phyloP scores from a whole-genome alignment of 2,888 invertebrate species.

The Pseudolycoriella hygida region DNA sequence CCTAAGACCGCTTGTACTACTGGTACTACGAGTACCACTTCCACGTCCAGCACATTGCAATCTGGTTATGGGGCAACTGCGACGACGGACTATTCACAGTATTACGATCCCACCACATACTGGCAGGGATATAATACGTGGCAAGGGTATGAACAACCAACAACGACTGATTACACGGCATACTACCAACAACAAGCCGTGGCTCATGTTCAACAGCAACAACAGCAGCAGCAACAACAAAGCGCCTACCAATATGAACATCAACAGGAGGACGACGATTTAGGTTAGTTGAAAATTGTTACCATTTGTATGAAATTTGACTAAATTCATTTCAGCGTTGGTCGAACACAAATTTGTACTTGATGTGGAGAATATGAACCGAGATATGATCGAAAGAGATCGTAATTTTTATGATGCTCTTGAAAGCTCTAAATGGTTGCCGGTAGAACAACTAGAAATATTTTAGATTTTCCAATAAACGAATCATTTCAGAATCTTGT shows the following conservation, averaged over 20 bases:
- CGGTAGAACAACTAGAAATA: slow-evolving; percentile 53
- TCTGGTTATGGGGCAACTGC: slow-evolving; percentile 18
- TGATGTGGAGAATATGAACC: slow-evolving; percentile 59
- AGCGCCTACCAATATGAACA: slow-evolving; percentile 30
- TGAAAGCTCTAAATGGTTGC: slow-evolving; percentile 70
- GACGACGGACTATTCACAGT: slow-evolving; percentile 45
- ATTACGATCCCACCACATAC: slow-evolving; percentile 68
- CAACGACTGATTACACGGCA: slow-evolving; percentile 11
- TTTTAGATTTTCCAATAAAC: slow-evolving; percentile 24
- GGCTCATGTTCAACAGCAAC: slow-evolving; percentile 14
- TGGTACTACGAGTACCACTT: slow-evolving; percentile 22
- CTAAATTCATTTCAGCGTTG: background rate
- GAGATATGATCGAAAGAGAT: slow-evolving; percentile 58
- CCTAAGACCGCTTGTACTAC: slow-evolving; percentile 40
- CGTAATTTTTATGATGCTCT: slow-evolving; percentile 63
- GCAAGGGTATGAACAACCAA: slow-evolving; percentile 39
- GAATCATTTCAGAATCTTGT: no score
- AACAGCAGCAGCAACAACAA: slow-evolving; percentile 17
- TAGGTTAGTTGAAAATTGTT: slow-evolving; percentile 40
- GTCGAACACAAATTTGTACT: slow-evolving; percentile 55
- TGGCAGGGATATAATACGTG: slow-evolving; percentile 77
- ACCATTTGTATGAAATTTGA: no score
- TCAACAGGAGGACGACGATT: slow-evolving; percentile 39
- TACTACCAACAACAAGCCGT: slow-evolving; percentile 29
- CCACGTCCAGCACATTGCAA: slow-evolving; percentile 16